A percentile compares a stretch with the other conserved stretches of the same genome.
These are phyloP conservation scores for Heliconius ethilla DNA, from an alignment of 2,888 invertebrate genomes.

Conservation along the genomic window DNA sequence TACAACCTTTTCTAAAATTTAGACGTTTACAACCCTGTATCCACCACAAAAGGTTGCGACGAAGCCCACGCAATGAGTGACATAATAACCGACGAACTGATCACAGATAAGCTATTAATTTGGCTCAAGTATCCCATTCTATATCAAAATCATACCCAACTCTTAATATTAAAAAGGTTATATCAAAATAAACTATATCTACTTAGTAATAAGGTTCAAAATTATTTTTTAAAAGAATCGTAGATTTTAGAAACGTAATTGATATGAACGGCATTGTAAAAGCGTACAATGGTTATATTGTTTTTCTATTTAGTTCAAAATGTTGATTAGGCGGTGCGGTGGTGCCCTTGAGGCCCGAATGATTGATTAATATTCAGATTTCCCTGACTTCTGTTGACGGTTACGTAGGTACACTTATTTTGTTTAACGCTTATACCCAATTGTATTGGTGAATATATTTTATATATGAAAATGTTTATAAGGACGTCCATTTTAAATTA, in stretches of 20 bases:
- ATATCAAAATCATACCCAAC: slow-evolving; percentile 61
- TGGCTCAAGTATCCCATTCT: slow-evolving; percentile 74
- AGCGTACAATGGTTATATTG: slow-evolving; percentile 67
- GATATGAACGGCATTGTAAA: slow-evolving; percentile 69
- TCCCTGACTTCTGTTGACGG: slow-evolving; percentile 40
- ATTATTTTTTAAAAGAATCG: slow-evolving; percentile 29
- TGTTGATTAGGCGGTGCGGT: slow-evolving; percentile 57
- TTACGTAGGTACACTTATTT: neutral
- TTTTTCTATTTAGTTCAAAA: slow-evolving; percentile 60
- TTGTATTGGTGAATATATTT: neutral
- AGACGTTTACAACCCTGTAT: slow-evolving; percentile 59
- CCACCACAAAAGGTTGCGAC: slow-evolving; percentile 57
- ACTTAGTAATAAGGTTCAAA: slow-evolving; percentile 40
- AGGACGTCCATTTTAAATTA: neutral
- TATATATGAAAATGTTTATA: neutral
- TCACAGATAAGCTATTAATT: slow-evolving; percentile 79
- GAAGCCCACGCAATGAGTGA: slow-evolving; percentile 71
- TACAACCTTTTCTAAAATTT: neutral
- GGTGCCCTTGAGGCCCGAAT: slow-evolving; percentile 54
- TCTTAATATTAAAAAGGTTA: slow-evolving; percentile 40
- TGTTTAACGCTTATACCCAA: neutral
- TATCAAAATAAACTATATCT: slow-evolving; percentile 31
- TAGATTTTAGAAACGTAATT: slow-evolving; percentile 55
- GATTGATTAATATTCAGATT: slow-evolving; percentile 60
- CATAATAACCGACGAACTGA: slow-evolving; percentile 74